Base-by-base conservation (phyloP, 2,888 invertebrate species). In the Polymixis lichenea region DNA sequence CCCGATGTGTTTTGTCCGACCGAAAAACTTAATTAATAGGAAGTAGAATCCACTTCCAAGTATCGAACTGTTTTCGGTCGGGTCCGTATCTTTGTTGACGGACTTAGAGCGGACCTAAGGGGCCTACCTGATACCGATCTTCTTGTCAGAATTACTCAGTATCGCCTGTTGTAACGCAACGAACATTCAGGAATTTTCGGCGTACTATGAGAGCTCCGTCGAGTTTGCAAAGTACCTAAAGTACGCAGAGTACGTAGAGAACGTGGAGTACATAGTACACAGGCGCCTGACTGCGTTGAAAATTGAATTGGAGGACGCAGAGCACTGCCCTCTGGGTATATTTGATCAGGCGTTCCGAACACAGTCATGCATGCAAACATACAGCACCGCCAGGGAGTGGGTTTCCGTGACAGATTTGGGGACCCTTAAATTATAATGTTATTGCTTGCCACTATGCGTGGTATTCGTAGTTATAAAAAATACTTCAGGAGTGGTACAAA, bases 251-350 rank as follows among this genome's bases (percentile, higher is more conserved):
- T 38, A 49, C 15, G 15, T 49, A 6, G 38, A 38, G 38, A 3
- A 49, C 15, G 43, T 43, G 43, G 43, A 43, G 15, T 49, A 38
- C 28, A 22, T 65, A 43, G 38, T 28, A n/a, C 38, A n/a, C 51
- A 77, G 56, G 69, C 69, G 68, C 69, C 65, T 72, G 65, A 56
- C 49, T 28, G 38, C 56, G 49, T 56, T 5, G 6, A 25, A n/a
- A 60, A 80, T 77, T 66, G 53, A 69, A 66, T 77, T 61, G 13
- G 51, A 61, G 56, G 61, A 11, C 55, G 43, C 56, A 9, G 58
- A 28, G 51, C 64, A 51, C 38, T 77, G 68, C 22, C 38, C 58
- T 65, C 56, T 65, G 61, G 58, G 13, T 49, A 49, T 38, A 58
- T 71, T 58, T 67, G 65, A 60, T n/a, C 75, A 69, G 65, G 81